Evolutionary conservation across 2,888 invertebrate species (phyloP).

Genomic region (Aphidius colemani): DNA sequence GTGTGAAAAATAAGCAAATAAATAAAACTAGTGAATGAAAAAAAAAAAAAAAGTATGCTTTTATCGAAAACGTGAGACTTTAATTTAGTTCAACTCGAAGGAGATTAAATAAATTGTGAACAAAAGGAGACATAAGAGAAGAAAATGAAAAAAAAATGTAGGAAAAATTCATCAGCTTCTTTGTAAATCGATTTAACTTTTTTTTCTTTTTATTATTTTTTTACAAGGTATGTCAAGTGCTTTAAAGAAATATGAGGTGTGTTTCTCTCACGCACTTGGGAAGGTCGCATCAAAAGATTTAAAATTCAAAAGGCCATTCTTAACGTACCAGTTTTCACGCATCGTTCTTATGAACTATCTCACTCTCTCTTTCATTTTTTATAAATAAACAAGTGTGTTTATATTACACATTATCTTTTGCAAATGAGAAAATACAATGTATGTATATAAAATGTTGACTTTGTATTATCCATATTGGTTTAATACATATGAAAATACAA

Average conservation of each 20-base stretch:
- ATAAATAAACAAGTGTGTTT: neutral
- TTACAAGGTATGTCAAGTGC: neutral
- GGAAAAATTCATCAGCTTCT: constrained; percentile 2
- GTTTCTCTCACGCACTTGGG: constrained; percentile 16
- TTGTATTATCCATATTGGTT: constrained; percentile 10
- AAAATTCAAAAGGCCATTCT: constrained; percentile 37
- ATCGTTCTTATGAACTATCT: constrained; percentile 2
- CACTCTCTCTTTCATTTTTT: neutral
- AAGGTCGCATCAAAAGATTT: constrained; percentile 27
- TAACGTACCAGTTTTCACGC: constrained; percentile 35
- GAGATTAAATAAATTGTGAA: neutral
- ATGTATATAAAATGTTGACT: constrained; percentile 12
- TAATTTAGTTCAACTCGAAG: constrained; percentile 21
- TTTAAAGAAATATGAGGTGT: constrained; percentile 14
- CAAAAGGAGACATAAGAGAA: neutral
- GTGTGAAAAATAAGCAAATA: no score
- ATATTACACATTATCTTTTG: constrained; percentile 2
- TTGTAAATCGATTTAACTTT: constrained; percentile 18
- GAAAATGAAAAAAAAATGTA: neutral
- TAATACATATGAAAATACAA: neutral
- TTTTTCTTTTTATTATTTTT: constrained; percentile 19
- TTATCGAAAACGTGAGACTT: constrained; percentile 29
- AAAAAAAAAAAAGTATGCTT: neutral
- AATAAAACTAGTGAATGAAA: no score
- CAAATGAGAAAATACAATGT: constrained; percentile 17